Evolutionary conservation across 2,888 invertebrate species (phyloP), one percentile per base, ranked within the genome.

Genomic region (Lacanobia wlatinum): DNA sequence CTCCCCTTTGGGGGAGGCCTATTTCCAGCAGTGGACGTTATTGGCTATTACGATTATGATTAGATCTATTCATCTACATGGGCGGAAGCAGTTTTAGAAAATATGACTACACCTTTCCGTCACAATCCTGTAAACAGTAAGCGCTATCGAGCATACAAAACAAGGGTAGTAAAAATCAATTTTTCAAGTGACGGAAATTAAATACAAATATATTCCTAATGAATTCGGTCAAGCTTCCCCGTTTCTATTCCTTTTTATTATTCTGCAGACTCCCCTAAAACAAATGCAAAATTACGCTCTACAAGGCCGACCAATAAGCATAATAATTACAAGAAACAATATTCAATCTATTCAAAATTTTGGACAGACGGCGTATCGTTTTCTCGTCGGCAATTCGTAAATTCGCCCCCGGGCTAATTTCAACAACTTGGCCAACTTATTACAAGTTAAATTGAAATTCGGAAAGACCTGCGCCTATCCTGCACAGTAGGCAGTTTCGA

Each of bases 361-460:
- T 50, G 69, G 68, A 73, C 76, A 56, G 61, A 59, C 52, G 46
- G 40, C 63, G 76, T 84, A 85, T 85, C 84, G 82, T 76, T 82
- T 87, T 69, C 80, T 73, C 76, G 70, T 80, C 76, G 74, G 79
- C 71, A 66, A 85, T 87, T 87, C 77, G 80, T 76, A 86, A 91
- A 89, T 88, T 90, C 82, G 76, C 86, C 87, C 84, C 80, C 77
- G 74, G 83, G 88, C 88, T 93, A 93, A 93, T 93, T 94, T 92
- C 88, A 87, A 89, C 90, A 89, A 93, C 87, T 93, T 92, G 85
- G 83, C 73, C 62, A 87, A 92, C 90, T 94, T 93, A 92, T 92
- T 93, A 90, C 91, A 94, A 94, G 93, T 94, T 94, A 94, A 94
- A 94, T 94, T 94, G 93, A 93, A 94, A 94, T 91, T 92, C 87